Conservation (phyloP, 2,113 vertebrate species). For the Rhinoderma darwinii region DNA sequence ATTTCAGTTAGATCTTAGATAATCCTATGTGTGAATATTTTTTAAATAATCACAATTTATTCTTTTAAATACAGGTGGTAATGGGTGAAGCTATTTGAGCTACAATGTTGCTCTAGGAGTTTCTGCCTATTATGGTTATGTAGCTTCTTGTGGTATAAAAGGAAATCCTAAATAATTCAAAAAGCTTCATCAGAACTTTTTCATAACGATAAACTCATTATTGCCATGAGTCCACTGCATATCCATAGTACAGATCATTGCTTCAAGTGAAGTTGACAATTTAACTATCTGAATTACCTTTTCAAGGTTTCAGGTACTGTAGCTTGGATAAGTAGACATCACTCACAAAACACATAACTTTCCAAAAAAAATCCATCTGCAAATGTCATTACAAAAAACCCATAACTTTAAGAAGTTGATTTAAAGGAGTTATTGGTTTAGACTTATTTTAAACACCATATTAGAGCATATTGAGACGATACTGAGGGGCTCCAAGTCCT, state of each 20-base stretch:
- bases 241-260: not conserved
- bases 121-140: too few species aligned
- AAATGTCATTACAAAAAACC: not conserved
- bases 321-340: not conserved
- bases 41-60: not conserved
- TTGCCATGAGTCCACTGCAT: not conserved
- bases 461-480: not conserved
- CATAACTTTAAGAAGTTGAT: not conserved
- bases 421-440: not conserved
- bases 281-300: not conserved
- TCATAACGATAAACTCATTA: too few species aligned
- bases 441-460: not conserved
- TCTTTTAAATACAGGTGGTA: too few species aligned
- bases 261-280: not conserved
- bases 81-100: too few species aligned
- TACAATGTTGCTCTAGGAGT: too few species aligned
- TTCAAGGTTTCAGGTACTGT: not conserved
- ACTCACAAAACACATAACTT: not conserved
- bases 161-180: not conserved
- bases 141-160: too few species aligned
- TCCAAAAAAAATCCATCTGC: not conserved
- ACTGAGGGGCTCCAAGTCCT: not conserved
- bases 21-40: not conserved
- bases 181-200: too few species aligned
- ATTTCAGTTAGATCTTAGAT: not conserved